Conservation (phyloP, 1,140 invertebrate genomes). For the Euura lappo region DNA sequence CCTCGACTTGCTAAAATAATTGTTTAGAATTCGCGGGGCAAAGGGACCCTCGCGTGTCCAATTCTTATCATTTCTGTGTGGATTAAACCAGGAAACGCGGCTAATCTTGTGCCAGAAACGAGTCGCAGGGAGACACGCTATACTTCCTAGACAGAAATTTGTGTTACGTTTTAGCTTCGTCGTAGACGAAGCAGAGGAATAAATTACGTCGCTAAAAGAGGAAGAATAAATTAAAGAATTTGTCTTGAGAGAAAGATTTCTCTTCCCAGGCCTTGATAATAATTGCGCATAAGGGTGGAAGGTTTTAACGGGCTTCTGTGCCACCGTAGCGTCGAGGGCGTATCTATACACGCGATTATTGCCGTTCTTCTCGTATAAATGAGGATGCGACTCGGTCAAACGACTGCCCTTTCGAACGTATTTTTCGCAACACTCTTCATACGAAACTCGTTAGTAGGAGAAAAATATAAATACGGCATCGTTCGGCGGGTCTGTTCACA, state of each 20-base stretch:
- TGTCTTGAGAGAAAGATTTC: too few species aligned
- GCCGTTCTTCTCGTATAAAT: background rate
- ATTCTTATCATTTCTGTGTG: background rate
- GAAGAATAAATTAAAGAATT: slow-evolving; percentile 14
- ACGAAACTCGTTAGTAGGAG: background rate
- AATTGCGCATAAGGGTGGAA: slow-evolving; percentile 52
- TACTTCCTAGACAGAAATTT: too few species aligned
- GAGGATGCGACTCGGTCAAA: background rate
- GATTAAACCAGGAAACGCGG: background rate
- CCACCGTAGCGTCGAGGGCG: background rate
- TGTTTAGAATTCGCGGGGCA: too few species aligned
- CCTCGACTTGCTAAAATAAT: too few species aligned
- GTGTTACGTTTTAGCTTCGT: too few species aligned
- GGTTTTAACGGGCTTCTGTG: slow-evolving; percentile 43
- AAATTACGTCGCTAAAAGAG: slow-evolving; percentile 18
- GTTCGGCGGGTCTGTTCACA: background rate
- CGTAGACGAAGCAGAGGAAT: slow-evolving; percentile 13
- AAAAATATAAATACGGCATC: background rate
- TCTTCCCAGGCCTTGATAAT: slow-evolving; percentile 48
- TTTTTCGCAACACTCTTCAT: background rate
- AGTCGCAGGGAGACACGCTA: slow-evolving; percentile 3
- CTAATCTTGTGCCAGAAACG: slow-evolving; percentile 38
- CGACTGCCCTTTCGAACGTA: background rate
- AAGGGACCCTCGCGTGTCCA: background rate
- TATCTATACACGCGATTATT: background rate